phyloP scores from a whole-genome alignment of 2,113 vertebrate genomes.

The Cynocephalus volans region DNA sequence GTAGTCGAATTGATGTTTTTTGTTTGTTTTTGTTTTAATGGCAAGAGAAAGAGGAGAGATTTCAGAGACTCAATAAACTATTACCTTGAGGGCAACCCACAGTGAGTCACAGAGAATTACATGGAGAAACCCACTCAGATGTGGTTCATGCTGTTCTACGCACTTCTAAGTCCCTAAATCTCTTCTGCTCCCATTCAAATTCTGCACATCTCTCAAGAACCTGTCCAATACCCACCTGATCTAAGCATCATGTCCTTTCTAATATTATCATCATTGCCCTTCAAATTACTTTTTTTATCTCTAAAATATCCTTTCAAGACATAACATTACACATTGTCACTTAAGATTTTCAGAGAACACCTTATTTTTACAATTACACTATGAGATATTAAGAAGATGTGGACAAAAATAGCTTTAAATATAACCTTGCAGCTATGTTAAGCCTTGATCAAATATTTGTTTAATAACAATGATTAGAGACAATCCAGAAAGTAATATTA shows the following conservation, averaged over 20 bases:
- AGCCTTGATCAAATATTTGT: background rate
- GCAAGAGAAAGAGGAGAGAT: background rate
- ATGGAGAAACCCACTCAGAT: background rate
- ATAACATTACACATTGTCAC: background rate
- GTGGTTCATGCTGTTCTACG: background rate
- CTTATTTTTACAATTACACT: background rate
- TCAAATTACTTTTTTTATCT: background rate
- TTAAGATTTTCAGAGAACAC: background rate
- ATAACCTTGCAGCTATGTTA: background rate
- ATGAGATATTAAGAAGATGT: background rate
- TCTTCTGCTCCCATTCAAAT: background rate
- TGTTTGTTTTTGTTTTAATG: background rate
- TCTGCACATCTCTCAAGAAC: background rate
- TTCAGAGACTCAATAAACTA: background rate
- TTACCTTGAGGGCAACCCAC: background rate
- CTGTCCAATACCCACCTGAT: background rate
- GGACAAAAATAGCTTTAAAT: background rate
- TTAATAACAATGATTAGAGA: background rate
- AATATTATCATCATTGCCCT: background rate
- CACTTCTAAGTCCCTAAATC: background rate
- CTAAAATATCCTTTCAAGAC: background rate
- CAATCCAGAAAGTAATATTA: background rate
- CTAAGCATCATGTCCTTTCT: background rate
- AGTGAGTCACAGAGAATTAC: background rate
- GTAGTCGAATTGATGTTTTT: background rate